Conservation (phyloP, 2,888 invertebrate genomes). For the Drosophila histrio region DNA sequence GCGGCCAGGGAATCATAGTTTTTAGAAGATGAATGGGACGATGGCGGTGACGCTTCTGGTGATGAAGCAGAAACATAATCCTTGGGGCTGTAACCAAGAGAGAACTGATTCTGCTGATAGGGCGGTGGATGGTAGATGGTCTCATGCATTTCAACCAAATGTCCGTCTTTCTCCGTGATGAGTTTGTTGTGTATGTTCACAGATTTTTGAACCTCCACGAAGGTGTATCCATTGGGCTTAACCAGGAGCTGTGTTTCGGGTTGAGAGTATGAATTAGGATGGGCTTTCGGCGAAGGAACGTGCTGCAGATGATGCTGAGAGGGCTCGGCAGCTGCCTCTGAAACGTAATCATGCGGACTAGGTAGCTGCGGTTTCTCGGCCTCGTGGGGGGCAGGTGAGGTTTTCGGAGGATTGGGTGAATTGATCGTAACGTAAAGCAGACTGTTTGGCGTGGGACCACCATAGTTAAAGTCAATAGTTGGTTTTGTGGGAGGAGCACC, state of each 20-base stretch:
- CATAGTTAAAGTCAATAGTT: conserved; percentile 28
- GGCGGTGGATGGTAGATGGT: conserved; percentile 74
- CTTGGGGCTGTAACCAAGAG: conserved; percentile 30
- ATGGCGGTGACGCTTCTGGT: background rate
- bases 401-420: conserved; percentile 30
- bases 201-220: conserved; percentile 88
- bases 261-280: background rate
- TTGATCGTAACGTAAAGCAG: conserved; percentile 74
- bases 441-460: conserved; percentile 45
- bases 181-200: conserved; percentile 84
- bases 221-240: conserved; percentile 84
- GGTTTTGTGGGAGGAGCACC: background rate
- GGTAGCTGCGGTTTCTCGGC: conserved; percentile 35
- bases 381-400: conserved; percentile 3
- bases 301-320: conserved; percentile 48
- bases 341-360: conserved; percentile 72
- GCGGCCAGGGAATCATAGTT: conserved; percentile 67
- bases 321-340: conserved; percentile 64
- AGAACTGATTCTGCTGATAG: conserved; percentile 43
- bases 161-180: conserved; percentile 82
- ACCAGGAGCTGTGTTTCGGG: conserved; percentile 23
- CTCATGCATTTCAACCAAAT: conserved; percentile 81
- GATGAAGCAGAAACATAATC: conserved; percentile 25
- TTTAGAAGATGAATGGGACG: conserved; percentile 2
- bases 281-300: conserved; percentile 23